Evolutionary conservation across 2,113 vertebrate species (phyloP).

Genomic region (Chunga burmeisteri): DNA sequence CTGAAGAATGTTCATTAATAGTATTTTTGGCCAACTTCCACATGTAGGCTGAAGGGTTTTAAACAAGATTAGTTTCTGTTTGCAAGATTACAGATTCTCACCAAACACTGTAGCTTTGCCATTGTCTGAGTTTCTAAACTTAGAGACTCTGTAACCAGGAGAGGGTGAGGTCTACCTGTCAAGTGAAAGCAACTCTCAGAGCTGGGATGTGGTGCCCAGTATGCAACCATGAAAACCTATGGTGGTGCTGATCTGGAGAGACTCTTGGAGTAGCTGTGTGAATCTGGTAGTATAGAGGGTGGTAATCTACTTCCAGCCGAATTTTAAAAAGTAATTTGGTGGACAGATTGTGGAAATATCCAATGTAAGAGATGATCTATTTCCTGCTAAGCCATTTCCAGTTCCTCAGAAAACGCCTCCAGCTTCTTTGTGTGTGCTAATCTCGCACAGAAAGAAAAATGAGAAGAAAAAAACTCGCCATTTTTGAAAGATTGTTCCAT

Average conservation of each 20-base stretch:
- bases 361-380: background rate
- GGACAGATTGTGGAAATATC: background rate
- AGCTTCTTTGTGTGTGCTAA: background rate
- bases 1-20: slow-evolving; percentile 49
- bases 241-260: background rate
- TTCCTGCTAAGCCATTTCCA: background rate
- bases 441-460: background rate
- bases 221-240: rapidly evolving
- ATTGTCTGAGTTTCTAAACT: slow-evolving; percentile 47
- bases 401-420: background rate
- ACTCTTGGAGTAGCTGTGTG: background rate
- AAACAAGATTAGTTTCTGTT: slow-evolving; percentile 40
- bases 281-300: background rate
- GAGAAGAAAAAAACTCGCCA: background rate
- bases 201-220: background rate
- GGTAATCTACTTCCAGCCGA: background rate
- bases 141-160: background rate
- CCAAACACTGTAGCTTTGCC: slow-evolving; percentile 1
- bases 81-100: background rate
- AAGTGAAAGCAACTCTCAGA: background rate
- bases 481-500: slow-evolving; percentile 10
- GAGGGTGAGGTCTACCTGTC: background rate
- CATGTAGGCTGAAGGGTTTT: slow-evolving; percentile 23
- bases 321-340: background rate
- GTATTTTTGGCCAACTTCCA: slow-evolving; percentile 46